These are phyloP conservation scores for Spodoptera exigua DNA, from an alignment of 2,888 invertebrate genomes.

Conservation along the genomic window DNA sequence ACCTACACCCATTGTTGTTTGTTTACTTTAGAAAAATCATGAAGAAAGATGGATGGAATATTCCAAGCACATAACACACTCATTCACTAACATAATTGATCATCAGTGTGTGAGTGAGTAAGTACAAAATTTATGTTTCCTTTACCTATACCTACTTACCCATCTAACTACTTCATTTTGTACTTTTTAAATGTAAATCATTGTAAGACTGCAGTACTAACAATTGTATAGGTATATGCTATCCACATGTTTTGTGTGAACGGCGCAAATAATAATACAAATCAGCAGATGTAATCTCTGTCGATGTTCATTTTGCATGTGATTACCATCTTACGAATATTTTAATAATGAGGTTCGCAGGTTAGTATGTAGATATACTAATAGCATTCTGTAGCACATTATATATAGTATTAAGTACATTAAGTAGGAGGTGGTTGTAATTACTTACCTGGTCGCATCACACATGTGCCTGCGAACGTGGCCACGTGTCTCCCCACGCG, in stretches of 20 bases:
- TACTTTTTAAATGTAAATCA: no score
- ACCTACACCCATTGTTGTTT: no score
- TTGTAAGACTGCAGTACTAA: no score
- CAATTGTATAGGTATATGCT: conserved; percentile 6
- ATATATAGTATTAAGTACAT: neutral
- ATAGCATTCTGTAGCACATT: neutral
- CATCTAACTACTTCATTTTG: no score
- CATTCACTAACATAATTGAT: no score
- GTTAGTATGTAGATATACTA: no score
- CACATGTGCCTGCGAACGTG: conserved; percentile 8
- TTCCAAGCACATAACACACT: no score
- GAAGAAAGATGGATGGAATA: no score
- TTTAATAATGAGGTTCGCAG: conserved; percentile 21
- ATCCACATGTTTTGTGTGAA: conserved; percentile 20
- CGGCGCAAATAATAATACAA: conserved; percentile 15
- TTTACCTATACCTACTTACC: no score
- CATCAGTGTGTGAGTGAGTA: no score
- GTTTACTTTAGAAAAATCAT: no score
- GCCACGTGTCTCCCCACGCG: conserved; percentile 26
- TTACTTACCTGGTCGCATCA: conserved; percentile 2
- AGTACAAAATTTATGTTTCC: no score
- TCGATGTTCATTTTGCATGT: conserved; percentile 6
- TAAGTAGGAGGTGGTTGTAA: conserved; percentile 5
- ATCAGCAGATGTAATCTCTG: conserved; percentile 23
- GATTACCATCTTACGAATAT: conserved; percentile 5